Percentiles rank a stretch among this genome's conserved stretches.
phyloP scores from a whole-genome alignment of 2,888 invertebrate genomes.

The Oscheius onirici region DNA sequence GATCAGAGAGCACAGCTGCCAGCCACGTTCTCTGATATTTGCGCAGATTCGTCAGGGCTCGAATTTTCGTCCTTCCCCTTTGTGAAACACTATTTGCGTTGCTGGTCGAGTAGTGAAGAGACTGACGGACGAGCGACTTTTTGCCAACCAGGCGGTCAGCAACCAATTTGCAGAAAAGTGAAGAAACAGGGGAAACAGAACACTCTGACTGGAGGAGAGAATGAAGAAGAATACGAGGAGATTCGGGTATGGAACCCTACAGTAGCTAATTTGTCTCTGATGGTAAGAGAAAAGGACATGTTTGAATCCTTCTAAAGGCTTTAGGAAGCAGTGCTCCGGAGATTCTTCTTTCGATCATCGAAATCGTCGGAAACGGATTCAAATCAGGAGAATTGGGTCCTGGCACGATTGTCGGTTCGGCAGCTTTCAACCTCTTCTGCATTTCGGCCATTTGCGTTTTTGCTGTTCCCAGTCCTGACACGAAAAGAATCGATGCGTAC shows the following conservation, averaged over 20 bases:
- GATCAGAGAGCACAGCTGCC: background rate
- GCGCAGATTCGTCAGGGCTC: slow-evolving; percentile 21
- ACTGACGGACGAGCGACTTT: no score
- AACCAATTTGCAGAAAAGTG: slow-evolving; percentile 53
- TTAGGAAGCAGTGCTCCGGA: slow-evolving; percentile 77
- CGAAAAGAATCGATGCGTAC: slow-evolving; percentile 61
- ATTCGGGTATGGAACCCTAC: slow-evolving; percentile 78
- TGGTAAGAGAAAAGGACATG: slow-evolving; percentile 64
- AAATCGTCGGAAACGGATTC: slow-evolving; percentile 76
- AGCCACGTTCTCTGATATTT: slow-evolving; percentile 1
- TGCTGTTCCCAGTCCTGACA: slow-evolving; percentile 57
- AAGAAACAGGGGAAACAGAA: slow-evolving; percentile 73
- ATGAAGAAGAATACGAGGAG: slow-evolving; percentile 75
- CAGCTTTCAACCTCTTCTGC: slow-evolving; percentile 76
- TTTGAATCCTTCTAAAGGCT: slow-evolving; percentile 66
- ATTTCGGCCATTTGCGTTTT: slow-evolving; percentile 76
- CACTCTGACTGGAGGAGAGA: slow-evolving; percentile 30
- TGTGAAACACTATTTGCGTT: slow-evolving; percentile 4
- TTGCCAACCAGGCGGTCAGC: no score
- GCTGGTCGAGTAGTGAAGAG: no score
- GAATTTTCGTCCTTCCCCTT: slow-evolving; percentile 15
- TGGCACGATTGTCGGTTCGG: slow-evolving; percentile 77
- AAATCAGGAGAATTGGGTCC: slow-evolving; percentile 76
- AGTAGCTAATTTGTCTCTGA: slow-evolving; percentile 76
- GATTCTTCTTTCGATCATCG: slow-evolving; percentile 76